Conservation (phyloP, 2,797 vertebrate species). For the Pteronotus mesoamericanus region DNA sequence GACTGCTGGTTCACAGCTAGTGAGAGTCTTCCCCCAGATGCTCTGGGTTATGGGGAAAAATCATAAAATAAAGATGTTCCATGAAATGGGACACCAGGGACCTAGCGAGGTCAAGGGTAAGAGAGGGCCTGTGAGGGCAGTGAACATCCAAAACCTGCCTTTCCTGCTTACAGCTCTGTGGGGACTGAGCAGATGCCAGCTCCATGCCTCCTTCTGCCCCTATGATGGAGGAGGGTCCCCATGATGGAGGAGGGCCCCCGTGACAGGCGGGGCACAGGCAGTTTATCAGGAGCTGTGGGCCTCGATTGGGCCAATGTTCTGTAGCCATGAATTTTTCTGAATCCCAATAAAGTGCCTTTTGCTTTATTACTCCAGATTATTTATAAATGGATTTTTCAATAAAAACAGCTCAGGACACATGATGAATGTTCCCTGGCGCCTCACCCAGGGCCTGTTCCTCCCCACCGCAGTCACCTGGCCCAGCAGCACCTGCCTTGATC, state of each 20-base stretch:
- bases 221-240: background rate
- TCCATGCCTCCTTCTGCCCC: background rate
- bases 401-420: conserved; percentile 37
- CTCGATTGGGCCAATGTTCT: background rate
- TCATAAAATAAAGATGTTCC: background rate
- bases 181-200: background rate
- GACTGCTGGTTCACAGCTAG: fast-evolving
- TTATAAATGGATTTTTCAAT: conserved; percentile 72
- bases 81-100: background rate
- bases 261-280: background rate
- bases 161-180: background rate
- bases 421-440: conserved; percentile 48
- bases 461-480: background rate
- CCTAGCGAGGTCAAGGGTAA: background rate
- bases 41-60: background rate
- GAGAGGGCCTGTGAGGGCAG: fast-evolving
- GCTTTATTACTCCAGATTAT: conserved; percentile 67
- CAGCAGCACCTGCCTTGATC: background rate
- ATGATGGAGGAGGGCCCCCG: background rate
- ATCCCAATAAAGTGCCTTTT: conserved; percentile 63
- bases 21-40: background rate
- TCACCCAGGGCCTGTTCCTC: fast-evolving
- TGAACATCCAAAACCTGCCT: background rate
- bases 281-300: background rate
- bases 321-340: conserved; percentile 53